Base-by-base conservation (phyloP, 2,797 vertebrate species). In the Botia kubotai region DNA sequence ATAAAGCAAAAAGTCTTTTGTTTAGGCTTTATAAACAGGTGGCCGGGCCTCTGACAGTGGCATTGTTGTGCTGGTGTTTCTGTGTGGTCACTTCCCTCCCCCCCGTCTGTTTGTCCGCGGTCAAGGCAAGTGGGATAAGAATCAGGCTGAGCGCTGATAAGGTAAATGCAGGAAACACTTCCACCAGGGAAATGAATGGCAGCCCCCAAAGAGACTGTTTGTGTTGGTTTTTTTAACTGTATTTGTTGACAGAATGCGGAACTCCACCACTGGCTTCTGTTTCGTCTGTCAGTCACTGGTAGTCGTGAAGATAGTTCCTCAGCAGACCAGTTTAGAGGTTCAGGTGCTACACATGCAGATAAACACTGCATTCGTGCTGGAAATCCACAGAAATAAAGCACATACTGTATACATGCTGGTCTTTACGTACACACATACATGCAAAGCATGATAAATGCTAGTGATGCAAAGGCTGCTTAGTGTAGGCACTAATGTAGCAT, bases 71-170 rank as follows among this genome's bases (percentile, higher is more conserved):
- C 39, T 7, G 29, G 19, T 1, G 23, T 62, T 14, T 68, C 71
- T 46, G 79, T 80, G 79, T 80, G 79, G 71, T 74, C 79, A 57
- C 58, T 82, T 81, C 72, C 29, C 53, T 76, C 83, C 73, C 53
- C 36, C 23, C 77, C 16, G 16, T 72, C 77, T 10, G 4, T 33
- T 48, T 80, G 52, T 73, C 78, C 62, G 43, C 81, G 76, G 79
- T 26, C 23, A 43, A 79, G 65, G 26, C 33, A 62, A 67, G 67
- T 57, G 60, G 17, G 85, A 87, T 87, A 83, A 85, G 83, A 83
- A 76, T 74, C 77, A 52, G 72, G 14, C 85, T 77, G 81, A 82
- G 71, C 36, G 73, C 43, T 67, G 79, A 83, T 85, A 87, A 85
- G 72, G 75, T 66, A 75, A 77, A 66, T n/a, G 58, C 43, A 12